These are phyloP conservation scores for Melanotaenia nigrans DNA, from an alignment of 2,797 vertebrate species.

Conservation along the genomic window DNA sequence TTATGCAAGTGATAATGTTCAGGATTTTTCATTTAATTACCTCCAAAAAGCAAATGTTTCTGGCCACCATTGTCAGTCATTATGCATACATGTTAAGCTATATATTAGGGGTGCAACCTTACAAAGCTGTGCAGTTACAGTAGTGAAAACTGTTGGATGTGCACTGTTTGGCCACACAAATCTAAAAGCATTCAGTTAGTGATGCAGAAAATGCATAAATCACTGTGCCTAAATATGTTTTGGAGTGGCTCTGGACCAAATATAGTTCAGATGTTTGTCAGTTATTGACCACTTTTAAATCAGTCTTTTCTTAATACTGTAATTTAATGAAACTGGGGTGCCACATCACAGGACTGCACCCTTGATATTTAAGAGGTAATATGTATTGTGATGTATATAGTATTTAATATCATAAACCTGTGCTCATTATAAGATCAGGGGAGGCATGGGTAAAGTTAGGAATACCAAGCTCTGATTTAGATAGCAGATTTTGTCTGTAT, in stretches of 20 bases:
- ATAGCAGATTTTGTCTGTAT: background rate
- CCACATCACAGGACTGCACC: background rate
- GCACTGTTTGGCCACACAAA: background rate
- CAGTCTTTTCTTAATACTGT: background rate
- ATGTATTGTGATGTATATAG: background rate
- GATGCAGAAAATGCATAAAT: no score
- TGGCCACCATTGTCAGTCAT: background rate
- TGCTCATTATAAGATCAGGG: background rate
- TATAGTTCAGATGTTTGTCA: background rate
- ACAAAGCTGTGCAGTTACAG: background rate
- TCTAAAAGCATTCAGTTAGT: background rate
- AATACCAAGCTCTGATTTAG: background rate
- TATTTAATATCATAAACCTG: background rate
- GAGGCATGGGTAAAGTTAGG: background rate
- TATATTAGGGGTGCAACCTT: background rate
- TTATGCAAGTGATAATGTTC: background rate
- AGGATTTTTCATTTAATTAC: background rate
- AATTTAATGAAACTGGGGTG: slow-evolving; percentile 2
- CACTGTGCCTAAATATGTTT: no score
- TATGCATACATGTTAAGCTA: background rate
- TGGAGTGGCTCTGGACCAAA: no score
- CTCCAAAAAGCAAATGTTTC: background rate
- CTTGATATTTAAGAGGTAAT: background rate
- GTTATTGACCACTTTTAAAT: background rate
- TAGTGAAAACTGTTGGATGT: background rate